A percentile compares a stretch with the other conserved stretches of the same genome.
These are phyloP conservation scores for Coenonympha arcania DNA, from an alignment of 2,888 invertebrate species.

Conservation along the genomic window DNA sequence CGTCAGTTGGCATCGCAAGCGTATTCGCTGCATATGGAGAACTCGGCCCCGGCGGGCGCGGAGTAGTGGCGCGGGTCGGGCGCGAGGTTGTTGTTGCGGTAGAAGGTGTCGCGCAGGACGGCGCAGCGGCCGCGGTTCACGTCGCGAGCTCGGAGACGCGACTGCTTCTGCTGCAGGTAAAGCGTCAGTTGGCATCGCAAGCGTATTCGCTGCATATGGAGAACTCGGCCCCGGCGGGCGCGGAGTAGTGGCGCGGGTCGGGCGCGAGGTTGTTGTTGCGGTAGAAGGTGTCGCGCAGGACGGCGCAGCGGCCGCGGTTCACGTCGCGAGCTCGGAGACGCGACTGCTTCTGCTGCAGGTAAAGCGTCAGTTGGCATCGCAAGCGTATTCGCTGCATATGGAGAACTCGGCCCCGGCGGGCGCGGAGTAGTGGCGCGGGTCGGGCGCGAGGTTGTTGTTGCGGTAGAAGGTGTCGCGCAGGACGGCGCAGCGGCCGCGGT, in stretches of 20 bases:
- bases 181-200: slow-evolving; percentile 39
- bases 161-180: slow-evolving; percentile 44
- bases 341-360: slow-evolving; percentile 47
- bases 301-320: slow-evolving; percentile 65
- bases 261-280: slow-evolving; percentile 70
- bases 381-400: slow-evolving; percentile 61
- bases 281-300: slow-evolving; percentile 74
- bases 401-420: slow-evolving; percentile 58
- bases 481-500: slow-evolving; percentile 67
- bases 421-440: slow-evolving; percentile 70
- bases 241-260: slow-evolving; percentile 72
- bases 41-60: slow-evolving; percentile 57
- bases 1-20: slow-evolving; percentile 43
- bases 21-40: slow-evolving; percentile 60
- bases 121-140: slow-evolving; percentile 65
- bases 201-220: slow-evolving; percentile 61
- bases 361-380: slow-evolving; percentile 36
- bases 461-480: slow-evolving; percentile 74
- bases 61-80: slow-evolving; percentile 73
- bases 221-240: slow-evolving; percentile 57
- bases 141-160: slow-evolving; percentile 45
- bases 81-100: slow-evolving; percentile 70
- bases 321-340: slow-evolving; percentile 46
- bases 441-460: slow-evolving; percentile 68
- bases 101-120: slow-evolving; percentile 72